A percentile compares a stretch with the other conserved stretches of the same genome.
Evolutionary conservation across 2,113 vertebrate species (phyloP).

Genomic region (Macquaria ambigua): DNA sequence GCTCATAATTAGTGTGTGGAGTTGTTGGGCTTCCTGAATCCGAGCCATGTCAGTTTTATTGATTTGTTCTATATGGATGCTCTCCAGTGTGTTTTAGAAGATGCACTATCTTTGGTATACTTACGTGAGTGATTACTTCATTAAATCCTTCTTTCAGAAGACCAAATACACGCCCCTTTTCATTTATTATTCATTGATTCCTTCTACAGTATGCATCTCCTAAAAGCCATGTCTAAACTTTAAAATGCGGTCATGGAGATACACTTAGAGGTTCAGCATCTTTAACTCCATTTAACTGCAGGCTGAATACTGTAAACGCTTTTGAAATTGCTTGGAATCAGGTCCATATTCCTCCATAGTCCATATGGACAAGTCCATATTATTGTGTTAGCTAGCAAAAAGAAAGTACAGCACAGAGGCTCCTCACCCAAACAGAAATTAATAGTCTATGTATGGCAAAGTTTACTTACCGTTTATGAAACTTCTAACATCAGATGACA

Average conservation of each 20-base stretch:
- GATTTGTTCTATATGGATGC: conserved; percentile 19
- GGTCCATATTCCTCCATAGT: not conserved
- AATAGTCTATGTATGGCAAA: not conserved
- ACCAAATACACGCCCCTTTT: not conserved
- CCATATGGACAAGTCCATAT: no score
- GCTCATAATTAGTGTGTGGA: conserved; percentile 22
- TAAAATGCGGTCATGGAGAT: conserved; percentile 21
- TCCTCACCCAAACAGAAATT: conserved; percentile 7
- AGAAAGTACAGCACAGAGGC: not conserved
- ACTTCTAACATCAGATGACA: conserved; percentile 12
- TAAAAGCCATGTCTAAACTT: conserved; percentile 28
- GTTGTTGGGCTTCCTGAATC: not conserved
- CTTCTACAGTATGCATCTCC: not conserved
- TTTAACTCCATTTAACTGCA: conserved; percentile 34
- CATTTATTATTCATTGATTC: conserved; percentile 52
- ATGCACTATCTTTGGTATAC: not conserved
- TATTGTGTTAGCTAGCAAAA: not conserved
- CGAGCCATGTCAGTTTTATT: conserved; percentile 14
- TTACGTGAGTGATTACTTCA: conserved; percentile 21
- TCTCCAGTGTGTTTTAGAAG: conserved; percentile 12
- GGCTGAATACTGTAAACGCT: conserved; percentile 6
- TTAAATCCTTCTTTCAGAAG: conserved; percentile 30
- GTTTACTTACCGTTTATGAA: conserved; percentile 39
- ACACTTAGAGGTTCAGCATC: conserved; percentile 18
- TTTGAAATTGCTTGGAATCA: conserved; percentile 18